These are phyloP conservation scores for Opisthocomus hoazin DNA, from an alignment of 2,113 vertebrate genomes.

Conservation along the genomic window DNA sequence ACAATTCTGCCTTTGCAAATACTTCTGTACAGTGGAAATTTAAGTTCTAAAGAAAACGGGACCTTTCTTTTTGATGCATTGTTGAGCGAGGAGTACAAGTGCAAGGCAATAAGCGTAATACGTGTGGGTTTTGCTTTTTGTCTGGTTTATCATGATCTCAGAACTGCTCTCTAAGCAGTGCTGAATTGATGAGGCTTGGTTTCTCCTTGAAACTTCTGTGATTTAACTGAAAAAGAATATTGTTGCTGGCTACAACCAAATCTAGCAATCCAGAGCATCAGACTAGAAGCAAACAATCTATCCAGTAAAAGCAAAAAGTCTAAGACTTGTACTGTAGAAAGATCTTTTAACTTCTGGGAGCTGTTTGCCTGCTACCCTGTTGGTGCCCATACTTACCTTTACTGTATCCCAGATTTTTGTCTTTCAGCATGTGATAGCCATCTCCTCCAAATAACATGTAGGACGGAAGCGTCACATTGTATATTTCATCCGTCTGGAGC, in stretches of 20 bases:
- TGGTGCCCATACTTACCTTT: constrained; percentile 75
- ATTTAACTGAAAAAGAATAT: background rate
- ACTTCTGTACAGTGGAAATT: background rate
- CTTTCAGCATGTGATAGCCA: constrained; percentile 79
- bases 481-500: constrained; percentile 67
- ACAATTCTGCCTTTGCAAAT: background rate
- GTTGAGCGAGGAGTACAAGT: background rate
- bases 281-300: background rate
- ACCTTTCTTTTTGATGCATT: background rate
- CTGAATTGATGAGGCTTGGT: background rate
- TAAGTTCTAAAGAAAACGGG: background rate
- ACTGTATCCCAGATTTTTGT: constrained; percentile 77
- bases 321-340: background rate
- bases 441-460: constrained; percentile 85
- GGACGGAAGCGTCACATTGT: constrained; percentile 79
- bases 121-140: background rate
- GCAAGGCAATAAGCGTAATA: rapidly evolving
- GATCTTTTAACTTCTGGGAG: background rate
- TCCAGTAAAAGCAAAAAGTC: background rate
- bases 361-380: background rate
- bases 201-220: background rate
- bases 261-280: background rate
- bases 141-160: background rate
- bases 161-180: background rate
- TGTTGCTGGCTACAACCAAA: background rate